Evolutionary conservation across 2,797 vertebrate genomes (phyloP), one percentile per base, ranked within the genome.

Genomic region (Columba guinea): DNA sequence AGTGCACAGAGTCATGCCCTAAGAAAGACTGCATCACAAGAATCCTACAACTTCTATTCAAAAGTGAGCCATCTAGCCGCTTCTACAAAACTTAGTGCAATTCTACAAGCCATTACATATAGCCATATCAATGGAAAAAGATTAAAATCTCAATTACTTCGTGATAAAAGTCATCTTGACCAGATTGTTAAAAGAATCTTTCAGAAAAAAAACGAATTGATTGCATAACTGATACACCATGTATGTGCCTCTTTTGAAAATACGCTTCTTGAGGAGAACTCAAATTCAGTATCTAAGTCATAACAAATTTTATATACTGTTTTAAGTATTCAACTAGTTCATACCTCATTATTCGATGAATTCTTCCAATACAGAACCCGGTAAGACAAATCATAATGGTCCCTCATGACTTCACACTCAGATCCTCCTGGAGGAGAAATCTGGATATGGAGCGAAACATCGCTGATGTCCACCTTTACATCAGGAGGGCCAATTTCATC

Each of bases 301-400:
- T 16, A 74, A 68, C 35, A 11, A 14, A 39, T 48, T 48, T 76
- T 44, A 46, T 49, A 16, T 26, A 58, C 41, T 21, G 12, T 28
- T 84, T 60, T 19, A 76, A 65, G n/a, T 21, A 48, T 44, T 79
- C 48, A 32, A 77, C 35, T 34, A 56, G 8, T 28, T 74, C 86
- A 84, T 82, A 98, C 98, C 97, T 97, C 48, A 26, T 48, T 13
- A 80, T 79, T 32, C 5, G 97, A 95, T 75, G 93, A 75, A 30
- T 97, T 96, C 86, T 95, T 88, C 97, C 97, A 97, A 60, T 97
- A 96, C 5, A 78, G 13, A 84, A 98, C 3, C 26, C 94, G 93
- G 80, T 98, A 98, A 67, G 46, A 90, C 11, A 97, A 78, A 0
- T 19, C 15, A 62, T 95, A 92, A 35, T 6, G 0, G 5, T 56